A percentile compares a stretch with the other conserved stretches of the same genome.
phyloP scores from a whole-genome alignment of 2,113 vertebrate genomes.

The Platycercus adscitus region DNA sequence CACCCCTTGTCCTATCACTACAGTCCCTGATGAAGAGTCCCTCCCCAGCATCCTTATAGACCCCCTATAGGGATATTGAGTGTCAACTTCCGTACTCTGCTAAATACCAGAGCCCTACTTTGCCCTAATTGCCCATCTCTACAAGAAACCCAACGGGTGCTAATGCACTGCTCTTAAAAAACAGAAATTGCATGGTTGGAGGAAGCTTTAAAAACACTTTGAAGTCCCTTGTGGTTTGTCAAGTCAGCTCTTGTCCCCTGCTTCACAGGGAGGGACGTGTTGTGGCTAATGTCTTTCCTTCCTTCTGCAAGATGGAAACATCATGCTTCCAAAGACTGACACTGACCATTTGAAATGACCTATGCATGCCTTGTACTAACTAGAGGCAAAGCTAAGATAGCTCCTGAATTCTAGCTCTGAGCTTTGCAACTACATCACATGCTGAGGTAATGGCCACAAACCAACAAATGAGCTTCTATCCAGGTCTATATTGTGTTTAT shows the following conservation, averaged over 20 bases:
- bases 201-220: neutral
- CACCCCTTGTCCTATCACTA: no score
- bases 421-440: neutral
- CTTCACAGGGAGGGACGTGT: neutral
- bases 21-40: no score
- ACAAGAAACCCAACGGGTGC: accelerated
- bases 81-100: neutral
- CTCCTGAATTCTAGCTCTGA: neutral
- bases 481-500: neutral
- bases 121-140: neutral
- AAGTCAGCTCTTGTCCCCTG: neutral
- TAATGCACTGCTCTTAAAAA: neutral
- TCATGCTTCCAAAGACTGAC: neutral
- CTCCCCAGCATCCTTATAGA: no score
- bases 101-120: neutral
- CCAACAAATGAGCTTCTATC: neutral
- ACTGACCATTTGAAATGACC: neutral
- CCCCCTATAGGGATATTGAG: neutral
- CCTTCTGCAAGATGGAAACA: neutral
- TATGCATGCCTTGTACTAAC: no score
- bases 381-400: neutral
- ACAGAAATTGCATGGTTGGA: neutral
- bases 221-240: neutral
- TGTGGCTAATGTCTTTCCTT: neutral
- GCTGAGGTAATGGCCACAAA: neutral